phyloP scores from a whole-genome alignment of 2,113 vertebrate genomes.

The Picathartes gymnocephalus region DNA sequence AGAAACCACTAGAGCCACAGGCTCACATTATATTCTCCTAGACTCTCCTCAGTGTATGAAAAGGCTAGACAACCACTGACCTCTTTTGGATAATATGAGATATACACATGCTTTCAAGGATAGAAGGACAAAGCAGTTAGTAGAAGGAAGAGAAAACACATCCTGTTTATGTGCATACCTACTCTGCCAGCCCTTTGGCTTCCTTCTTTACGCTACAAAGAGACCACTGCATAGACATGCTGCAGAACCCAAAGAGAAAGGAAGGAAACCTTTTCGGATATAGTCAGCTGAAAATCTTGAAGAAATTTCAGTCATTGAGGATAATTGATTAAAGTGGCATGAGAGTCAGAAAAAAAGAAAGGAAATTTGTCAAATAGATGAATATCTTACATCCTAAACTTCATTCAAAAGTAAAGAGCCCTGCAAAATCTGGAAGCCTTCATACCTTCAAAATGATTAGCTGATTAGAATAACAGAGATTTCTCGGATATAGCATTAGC shows the following conservation, averaged over 20 bases:
- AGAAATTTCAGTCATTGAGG: neutral
- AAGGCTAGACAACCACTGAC: neutral
- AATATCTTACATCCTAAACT: neutral
- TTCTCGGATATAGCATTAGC: neutral
- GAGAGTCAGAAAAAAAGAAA: neutral
- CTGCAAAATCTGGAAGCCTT: neutral
- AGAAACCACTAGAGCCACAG: neutral
- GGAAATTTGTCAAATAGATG: neutral
- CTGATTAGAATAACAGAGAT: neutral
- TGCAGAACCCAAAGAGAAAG: neutral
- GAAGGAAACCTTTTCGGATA: neutral
- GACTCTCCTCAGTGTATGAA: neutral
- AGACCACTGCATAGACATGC: neutral
- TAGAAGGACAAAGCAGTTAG: neutral
- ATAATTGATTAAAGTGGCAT: neutral
- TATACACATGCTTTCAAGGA: neutral
- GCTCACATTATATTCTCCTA: neutral
- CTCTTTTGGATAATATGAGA: neutral
- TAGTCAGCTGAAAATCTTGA: neutral
- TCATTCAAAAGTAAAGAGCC: neutral
- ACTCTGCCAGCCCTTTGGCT: neutral
- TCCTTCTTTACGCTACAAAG: neutral
- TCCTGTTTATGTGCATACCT: neutral
- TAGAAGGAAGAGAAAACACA: neutral
- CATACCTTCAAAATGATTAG: neutral